Conservation (phyloP, 2,113 vertebrate genomes). For the Campylomormyrus tamandua region DNA sequence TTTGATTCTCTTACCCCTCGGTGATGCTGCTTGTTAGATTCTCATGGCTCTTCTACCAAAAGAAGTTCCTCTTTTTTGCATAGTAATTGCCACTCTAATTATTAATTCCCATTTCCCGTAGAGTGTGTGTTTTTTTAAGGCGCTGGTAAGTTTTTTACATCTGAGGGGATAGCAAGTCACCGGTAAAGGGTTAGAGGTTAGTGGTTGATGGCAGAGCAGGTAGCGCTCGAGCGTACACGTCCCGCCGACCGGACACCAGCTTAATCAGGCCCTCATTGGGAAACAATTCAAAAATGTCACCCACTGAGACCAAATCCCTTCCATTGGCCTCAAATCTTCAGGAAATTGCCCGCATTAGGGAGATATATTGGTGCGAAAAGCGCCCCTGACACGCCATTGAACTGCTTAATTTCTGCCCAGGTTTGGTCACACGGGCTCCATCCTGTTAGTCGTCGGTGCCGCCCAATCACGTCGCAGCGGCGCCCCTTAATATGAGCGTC, state of each 20-base stretch:
- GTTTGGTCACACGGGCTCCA: slow-evolving; percentile 20
- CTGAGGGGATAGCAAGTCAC: not conserved
- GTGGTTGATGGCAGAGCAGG: slow-evolving; percentile 17
- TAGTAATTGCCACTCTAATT: not conserved
- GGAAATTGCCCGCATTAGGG: slow-evolving; percentile 68
- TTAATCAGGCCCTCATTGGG: slow-evolving; percentile 54
- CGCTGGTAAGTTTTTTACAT: not conserved
- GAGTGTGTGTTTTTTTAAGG: not conserved
- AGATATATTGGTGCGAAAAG: slow-evolving; percentile 69
- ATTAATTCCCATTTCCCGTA: not conserved
- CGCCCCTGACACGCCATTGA: slow-evolving; percentile 53
- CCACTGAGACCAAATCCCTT: slow-evolving; percentile 55
- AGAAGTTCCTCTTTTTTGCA: not conserved
- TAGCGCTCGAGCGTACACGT: slow-evolving; percentile 16
- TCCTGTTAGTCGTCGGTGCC: slow-evolving; percentile 9
- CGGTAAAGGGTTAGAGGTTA: slow-evolving; percentile 18
- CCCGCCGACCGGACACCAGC: slow-evolving; percentile 29
- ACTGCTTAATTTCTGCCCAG: slow-evolving; percentile 40
- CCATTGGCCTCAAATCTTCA: slow-evolving; percentile 59
- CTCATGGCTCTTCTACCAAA: not conserved
- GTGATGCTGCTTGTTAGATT: not conserved
- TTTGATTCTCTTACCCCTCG: slow-evolving; percentile 7
- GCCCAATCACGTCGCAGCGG: not conserved
- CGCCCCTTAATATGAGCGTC: not conserved
- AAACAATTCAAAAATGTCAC: slow-evolving; percentile 50